Percentiles rank a stretch among this genome's conserved stretches.
These are phyloP conservation scores for Lepidocyrtinus sp. DNA, from an alignment of 2,888 invertebrate species.

Conservation along the genomic window DNA sequence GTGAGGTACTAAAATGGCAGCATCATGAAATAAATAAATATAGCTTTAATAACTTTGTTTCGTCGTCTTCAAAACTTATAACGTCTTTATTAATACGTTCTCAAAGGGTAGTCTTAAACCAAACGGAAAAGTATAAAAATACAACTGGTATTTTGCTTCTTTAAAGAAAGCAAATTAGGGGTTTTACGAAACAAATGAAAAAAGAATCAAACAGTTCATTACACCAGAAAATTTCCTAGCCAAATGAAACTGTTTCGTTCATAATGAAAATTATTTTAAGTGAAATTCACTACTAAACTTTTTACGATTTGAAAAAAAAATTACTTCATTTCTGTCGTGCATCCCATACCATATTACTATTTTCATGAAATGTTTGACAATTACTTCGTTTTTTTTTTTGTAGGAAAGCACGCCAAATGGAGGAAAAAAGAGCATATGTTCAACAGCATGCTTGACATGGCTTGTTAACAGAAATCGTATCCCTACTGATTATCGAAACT, in stretches of 20 bases:
- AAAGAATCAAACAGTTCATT: too few relatives aligned
- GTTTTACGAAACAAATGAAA: too few relatives aligned
- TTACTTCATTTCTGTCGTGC: background rate
- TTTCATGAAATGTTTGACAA: constrained; percentile 4
- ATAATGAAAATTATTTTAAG: too few relatives aligned
- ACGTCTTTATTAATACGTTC: background rate
- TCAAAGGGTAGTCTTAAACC: constrained; percentile 7
- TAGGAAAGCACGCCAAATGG: constrained; percentile 9
- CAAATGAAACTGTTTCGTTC: too few relatives aligned
- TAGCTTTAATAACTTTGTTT: constrained; percentile 50
- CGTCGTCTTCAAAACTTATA: background rate
- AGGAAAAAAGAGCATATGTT: constrained; percentile 50
- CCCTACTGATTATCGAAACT: constrained; percentile 43
- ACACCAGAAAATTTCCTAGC: too few relatives aligned
- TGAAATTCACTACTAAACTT: too few relatives aligned
- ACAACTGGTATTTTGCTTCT: background rate
- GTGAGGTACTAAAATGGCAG: constrained; percentile 40
- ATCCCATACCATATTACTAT: constrained; percentile 4
- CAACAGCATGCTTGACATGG: constrained; percentile 43
- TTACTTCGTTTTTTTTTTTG: constrained; percentile 7
- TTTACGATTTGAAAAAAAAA: background rate
- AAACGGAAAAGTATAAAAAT: too few relatives aligned
- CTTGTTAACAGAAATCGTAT: constrained; percentile 46
- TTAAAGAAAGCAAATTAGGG: background rate
- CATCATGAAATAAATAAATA: constrained; percentile 50